These are phyloP conservation scores for Macrosteles quadrilineatus DNA, from an alignment of 1,140 invertebrate genomes.

Conservation along the genomic window DNA sequence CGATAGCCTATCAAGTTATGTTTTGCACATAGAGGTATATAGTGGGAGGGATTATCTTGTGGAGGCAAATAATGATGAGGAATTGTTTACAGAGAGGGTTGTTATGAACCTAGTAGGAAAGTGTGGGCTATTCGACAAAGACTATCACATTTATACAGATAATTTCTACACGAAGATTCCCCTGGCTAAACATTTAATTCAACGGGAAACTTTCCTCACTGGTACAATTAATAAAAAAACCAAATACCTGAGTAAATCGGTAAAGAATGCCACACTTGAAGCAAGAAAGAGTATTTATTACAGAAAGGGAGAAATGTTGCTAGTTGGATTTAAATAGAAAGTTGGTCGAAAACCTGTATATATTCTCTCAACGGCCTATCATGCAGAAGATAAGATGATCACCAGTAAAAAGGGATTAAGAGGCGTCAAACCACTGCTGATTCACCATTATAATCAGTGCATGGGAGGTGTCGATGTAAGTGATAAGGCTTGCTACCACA, in stretches of 20 bases:
- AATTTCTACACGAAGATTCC: constrained; percentile 27
- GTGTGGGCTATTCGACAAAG: constrained; percentile 6
- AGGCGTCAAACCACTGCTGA: constrained; percentile 1
- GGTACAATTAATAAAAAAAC: not conserved
- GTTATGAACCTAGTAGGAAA: constrained; percentile 15
- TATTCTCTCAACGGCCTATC: not conserved
- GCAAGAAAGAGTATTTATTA: not conserved
- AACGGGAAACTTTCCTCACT: constrained; percentile 4
- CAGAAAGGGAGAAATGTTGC: not conserved
- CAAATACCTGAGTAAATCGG: not conserved
- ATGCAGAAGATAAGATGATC: constrained; percentile 4
- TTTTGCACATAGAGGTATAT: constrained; percentile 4
- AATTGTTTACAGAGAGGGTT: constrained; percentile 22
- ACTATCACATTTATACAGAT: constrained; percentile 25
- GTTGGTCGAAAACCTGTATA: not conserved
- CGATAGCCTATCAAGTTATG: constrained; percentile 1
- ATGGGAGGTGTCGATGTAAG: constrained; percentile 30
- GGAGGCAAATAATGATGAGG: not conserved
- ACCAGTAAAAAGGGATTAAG: not conserved
- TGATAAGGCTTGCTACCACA: constrained; percentile 20
- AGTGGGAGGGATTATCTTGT: constrained; percentile 12
- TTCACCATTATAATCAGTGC: constrained; percentile 15
- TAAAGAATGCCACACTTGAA: not conserved
- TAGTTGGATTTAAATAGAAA: not conserved
- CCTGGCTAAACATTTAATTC: not conserved